phyloP scores from a whole-genome alignment of 2,113 vertebrate genomes.

The Phrynocephalus versicolor region DNA sequence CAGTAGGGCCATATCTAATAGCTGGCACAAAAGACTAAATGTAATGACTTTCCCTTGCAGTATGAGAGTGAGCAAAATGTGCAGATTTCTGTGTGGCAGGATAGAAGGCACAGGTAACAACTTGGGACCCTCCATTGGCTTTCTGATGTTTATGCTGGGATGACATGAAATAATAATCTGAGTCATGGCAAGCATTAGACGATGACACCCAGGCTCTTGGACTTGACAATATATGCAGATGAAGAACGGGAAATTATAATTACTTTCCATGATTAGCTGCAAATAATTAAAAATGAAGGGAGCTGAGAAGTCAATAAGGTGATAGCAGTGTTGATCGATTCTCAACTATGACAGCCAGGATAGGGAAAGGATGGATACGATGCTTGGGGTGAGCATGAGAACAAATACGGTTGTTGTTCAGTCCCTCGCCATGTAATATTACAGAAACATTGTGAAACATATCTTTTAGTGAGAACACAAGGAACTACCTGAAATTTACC shows the following conservation, averaged over 20 bases:
- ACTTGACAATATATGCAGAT: not conserved
- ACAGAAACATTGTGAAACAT: no score
- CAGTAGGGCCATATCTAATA: not conserved
- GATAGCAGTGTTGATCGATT: not conserved
- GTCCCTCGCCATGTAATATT: not conserved
- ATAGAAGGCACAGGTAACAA: not conserved
- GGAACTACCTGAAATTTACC: not conserved
- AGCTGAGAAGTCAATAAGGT: not conserved
- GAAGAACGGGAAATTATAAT: not conserved
- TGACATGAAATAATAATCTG: not conserved
- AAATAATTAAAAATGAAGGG: not conserved
- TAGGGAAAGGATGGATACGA: not conserved
- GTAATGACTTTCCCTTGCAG: not conserved
- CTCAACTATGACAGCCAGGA: not conserved
- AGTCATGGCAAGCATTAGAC: not conserved
- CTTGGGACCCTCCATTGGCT: not conserved
- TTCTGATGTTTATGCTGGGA: not conserved
- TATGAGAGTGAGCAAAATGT: not conserved
- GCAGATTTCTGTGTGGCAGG: no score
- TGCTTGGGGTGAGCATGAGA: not conserved
- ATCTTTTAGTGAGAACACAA: not conserved
- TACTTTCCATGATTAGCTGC: not conserved
- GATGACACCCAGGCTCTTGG: not conserved
- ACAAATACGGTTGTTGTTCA: not conserved
- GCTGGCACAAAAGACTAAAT: conserved; percentile 3